These are phyloP conservation scores for Alligator sinensis DNA, from an alignment of 2,113 vertebrate species.

Conservation along the genomic window DNA sequence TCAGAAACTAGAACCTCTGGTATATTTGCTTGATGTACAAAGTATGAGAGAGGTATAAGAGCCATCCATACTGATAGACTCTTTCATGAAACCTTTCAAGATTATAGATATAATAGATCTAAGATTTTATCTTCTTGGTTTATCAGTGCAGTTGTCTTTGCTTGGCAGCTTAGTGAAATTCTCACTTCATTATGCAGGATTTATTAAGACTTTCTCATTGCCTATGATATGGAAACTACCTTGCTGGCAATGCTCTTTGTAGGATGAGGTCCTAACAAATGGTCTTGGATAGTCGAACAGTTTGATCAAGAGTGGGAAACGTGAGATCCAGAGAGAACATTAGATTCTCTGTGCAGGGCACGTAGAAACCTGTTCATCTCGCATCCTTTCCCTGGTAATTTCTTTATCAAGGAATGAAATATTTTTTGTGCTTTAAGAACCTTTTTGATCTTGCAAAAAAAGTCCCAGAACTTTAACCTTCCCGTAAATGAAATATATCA, in stretches of 20 bases:
- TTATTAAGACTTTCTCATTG: not conserved
- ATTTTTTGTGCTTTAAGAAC: not conserved
- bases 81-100: not conserved
- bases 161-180: constrained; percentile 22
- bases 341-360: not conserved
- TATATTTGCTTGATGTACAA: not conserved
- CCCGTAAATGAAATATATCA: no score
- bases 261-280: not conserved
- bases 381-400: not conserved
- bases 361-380: not conserved
- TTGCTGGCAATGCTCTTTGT: not conserved
- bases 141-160: constrained; percentile 23
- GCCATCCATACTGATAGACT: not conserved
- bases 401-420: not conserved
- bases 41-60: not conserved
- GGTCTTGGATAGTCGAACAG: rapidly evolving
- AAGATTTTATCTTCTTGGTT: not conserved
- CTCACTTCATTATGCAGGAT: not conserved
- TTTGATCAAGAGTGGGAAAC: not conserved
- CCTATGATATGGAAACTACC: not conserved
- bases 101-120: not conserved
- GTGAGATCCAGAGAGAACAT: not conserved
- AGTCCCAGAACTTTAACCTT: not conserved
- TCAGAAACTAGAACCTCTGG: not conserved
- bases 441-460: not conserved